Conservation (phyloP, 2,888 invertebrate species). For the Papilio gigon region DNA sequence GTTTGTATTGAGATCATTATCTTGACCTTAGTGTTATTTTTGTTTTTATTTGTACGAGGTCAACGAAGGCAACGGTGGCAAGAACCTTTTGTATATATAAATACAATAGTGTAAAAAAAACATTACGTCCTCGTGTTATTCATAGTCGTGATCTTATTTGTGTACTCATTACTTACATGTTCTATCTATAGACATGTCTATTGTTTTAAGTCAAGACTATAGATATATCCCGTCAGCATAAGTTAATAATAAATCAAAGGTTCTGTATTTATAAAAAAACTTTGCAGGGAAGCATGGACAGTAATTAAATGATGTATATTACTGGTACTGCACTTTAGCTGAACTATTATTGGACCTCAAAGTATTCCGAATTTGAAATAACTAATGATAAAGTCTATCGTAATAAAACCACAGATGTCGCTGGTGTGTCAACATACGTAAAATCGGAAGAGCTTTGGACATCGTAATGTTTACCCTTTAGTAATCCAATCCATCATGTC, state of each 20-base stretch:
- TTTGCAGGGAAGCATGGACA: too few relatives aligned
- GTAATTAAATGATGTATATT: too few relatives aligned
- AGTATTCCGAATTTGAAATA: too few relatives aligned
- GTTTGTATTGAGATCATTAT: constrained; percentile 10
- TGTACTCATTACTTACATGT: background rate
- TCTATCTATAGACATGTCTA: background rate
- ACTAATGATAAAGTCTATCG: too few relatives aligned
- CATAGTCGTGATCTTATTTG: background rate
- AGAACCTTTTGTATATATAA: background rate
- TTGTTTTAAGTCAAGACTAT: constrained; percentile 1
- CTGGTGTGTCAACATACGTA: too few relatives aligned
- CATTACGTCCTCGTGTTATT: background rate
- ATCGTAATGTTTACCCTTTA: too few relatives aligned
- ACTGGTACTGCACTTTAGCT: too few relatives aligned
- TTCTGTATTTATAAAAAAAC: background rate
- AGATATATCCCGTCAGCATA: background rate
- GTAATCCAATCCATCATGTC: too few relatives aligned
- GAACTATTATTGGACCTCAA: too few relatives aligned
- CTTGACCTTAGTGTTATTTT: constrained; percentile 1
- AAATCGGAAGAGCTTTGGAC: too few relatives aligned
- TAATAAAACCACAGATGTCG: too few relatives aligned
- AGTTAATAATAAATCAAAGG: background rate
- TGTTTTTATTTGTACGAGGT: background rate
- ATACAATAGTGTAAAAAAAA: too few relatives aligned
- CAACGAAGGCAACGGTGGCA: background rate